Evolutionary conservation across 2,888 invertebrate species (phyloP).

Genomic region (Zhengitettix transpicula): DNA sequence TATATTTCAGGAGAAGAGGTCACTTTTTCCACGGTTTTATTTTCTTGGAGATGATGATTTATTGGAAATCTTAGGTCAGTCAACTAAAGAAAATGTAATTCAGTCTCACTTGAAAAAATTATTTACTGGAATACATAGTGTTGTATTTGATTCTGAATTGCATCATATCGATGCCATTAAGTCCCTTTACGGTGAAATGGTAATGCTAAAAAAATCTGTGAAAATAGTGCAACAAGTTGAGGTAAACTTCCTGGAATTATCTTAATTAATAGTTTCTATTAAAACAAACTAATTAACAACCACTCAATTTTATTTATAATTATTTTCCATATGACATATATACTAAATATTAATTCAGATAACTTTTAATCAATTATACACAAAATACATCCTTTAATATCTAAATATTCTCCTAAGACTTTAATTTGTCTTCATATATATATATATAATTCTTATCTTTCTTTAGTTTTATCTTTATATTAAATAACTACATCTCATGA

Average conservation of each 20-base stretch:
- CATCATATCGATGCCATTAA: slow-evolving; percentile 49
- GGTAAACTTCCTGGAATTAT: slow-evolving; percentile 29
- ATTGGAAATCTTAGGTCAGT: slow-evolving; percentile 86
- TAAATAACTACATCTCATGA: no score
- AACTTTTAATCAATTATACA: no score
- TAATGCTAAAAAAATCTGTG: slow-evolving; percentile 48
- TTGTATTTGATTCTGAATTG: slow-evolving; percentile 45
- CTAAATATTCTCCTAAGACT: no score
- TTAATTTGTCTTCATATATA: no score
- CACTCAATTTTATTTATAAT: no score
- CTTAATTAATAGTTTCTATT: background rate
- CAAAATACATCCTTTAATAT: no score
- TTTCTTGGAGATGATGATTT: slow-evolving; percentile 97
- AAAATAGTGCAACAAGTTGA: slow-evolving; percentile 61
- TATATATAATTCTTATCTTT: no score
- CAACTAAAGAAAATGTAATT: slow-evolving; percentile 74
- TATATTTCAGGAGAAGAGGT: slow-evolving; percentile 64
- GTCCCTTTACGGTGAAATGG: slow-evolving; percentile 58
- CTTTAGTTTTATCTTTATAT: no score
- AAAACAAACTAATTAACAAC: background rate
- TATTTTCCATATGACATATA: background rate
- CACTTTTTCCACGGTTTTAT: slow-evolving; percentile 86
- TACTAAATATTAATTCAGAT: no score
- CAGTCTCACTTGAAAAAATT: slow-evolving; percentile 91
- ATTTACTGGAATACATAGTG: slow-evolving; percentile 75